Conservation (phyloP, 2,797 vertebrate species). For the Todus mexicanus region DNA sequence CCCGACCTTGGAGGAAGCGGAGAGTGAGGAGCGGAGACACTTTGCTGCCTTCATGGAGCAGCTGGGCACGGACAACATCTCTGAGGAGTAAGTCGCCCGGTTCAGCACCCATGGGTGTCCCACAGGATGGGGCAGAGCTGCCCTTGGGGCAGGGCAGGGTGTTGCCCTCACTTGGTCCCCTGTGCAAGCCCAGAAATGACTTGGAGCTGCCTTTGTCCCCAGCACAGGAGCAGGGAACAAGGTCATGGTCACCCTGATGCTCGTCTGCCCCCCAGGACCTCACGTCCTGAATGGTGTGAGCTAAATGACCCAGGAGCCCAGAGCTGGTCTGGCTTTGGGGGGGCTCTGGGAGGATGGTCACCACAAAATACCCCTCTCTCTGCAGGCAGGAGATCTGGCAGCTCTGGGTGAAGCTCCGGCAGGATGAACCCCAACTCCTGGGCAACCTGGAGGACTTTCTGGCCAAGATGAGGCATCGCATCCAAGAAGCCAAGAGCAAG, state of each 20-base stretch:
- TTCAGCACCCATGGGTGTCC: background rate
- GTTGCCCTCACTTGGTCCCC: no score
- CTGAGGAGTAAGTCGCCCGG: slow-evolving; percentile 67
- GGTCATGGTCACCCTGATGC: background rate
- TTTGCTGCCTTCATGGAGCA: slow-evolving; percentile 71
- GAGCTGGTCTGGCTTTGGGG: no score
- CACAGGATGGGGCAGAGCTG: background rate
- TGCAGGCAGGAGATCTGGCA: slow-evolving; percentile 75
- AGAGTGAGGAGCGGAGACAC: slow-evolving; percentile 55
- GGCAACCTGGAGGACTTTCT: slow-evolving; percentile 73
- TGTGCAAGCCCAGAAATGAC: background rate
- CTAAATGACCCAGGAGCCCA: background rate
- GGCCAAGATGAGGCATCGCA: slow-evolving; percentile 69
- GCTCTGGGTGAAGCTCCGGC: slow-evolving; percentile 73
- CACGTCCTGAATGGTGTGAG: fast-evolving
- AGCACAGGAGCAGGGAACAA: background rate
- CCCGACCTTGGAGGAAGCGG: background rate
- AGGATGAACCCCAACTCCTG: slow-evolving; percentile 72
- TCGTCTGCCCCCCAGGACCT: background rate
- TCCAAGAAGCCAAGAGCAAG: slow-evolving; percentile 63
- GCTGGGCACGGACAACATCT: slow-evolving; percentile 37
- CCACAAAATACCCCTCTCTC: background rate
- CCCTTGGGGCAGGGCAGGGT: background rate
- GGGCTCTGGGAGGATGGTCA: background rate
- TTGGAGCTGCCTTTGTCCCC: background rate